These are phyloP conservation scores for Anas bahamensis DNA, from an alignment of 2,797 vertebrate species.

Conservation along the genomic window DNA sequence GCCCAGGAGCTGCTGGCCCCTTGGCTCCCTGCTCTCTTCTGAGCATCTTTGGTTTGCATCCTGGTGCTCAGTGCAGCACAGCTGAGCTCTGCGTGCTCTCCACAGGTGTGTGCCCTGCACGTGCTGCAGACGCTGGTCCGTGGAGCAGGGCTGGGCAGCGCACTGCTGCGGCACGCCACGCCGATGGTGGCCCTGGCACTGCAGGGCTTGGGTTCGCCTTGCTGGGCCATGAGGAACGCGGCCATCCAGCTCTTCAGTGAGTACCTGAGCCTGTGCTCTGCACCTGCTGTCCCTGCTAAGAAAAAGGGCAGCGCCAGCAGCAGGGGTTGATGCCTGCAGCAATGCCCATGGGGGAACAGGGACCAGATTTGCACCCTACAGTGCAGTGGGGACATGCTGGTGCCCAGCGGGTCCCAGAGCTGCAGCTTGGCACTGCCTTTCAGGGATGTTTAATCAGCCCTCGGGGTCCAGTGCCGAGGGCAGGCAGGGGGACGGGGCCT, in stretches of 20 bases:
- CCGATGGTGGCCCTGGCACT: slow-evolving; percentile 83
- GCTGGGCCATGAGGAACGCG: slow-evolving; percentile 95
- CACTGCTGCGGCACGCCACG: slow-evolving; percentile 81
- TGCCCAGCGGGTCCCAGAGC: too few species aligned
- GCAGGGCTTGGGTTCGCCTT: slow-evolving; percentile 82
- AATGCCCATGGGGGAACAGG: neutral
- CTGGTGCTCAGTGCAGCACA: neutral
- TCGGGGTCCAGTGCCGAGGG: too few species aligned
- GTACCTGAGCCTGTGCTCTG: neutral
- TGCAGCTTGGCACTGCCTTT: neutral
- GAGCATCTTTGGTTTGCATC: too few species aligned
- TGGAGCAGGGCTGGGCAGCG: slow-evolving; percentile 79
- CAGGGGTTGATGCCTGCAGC: neutral
- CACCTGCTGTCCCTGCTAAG: neutral
- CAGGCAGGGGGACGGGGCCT: neutral
- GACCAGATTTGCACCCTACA: neutral
- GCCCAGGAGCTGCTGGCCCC: neutral
- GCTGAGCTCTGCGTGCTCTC: fast-evolving
- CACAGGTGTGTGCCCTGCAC: slow-evolving; percentile 90
- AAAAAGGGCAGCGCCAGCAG: neutral
- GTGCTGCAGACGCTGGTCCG: slow-evolving; percentile 88
- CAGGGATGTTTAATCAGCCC: too few species aligned
- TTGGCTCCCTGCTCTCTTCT: neutral
- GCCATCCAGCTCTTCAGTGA: slow-evolving; percentile 93
- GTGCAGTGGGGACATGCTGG: neutral